Conservation (phyloP, 2,888 invertebrate genomes). For the Patella depressa region DNA sequence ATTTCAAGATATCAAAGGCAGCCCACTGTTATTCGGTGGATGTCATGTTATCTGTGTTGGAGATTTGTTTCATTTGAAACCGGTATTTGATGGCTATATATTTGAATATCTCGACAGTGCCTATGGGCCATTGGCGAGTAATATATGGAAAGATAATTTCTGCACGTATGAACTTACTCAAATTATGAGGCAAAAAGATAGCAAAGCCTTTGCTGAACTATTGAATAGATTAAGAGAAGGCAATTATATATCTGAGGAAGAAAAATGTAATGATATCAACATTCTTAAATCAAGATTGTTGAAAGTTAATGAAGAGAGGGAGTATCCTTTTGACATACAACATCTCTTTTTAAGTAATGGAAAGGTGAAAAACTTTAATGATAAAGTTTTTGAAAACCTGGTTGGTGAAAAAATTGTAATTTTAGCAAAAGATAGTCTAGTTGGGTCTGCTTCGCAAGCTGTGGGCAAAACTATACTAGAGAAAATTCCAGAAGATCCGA, state of each 20-base stretch:
- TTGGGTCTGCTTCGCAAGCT: not conserved
- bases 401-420: not conserved
- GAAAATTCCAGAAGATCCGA: not conserved
- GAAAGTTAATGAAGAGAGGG: not conserved
- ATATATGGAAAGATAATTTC: constrained; percentile 26
- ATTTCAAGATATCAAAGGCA: constrained; percentile 30
- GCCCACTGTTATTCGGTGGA: constrained; percentile 26
- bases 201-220: constrained; percentile 40
- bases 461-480: not conserved
- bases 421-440: not conserved
- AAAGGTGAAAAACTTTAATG: not conserved
- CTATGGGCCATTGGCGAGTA: constrained; percentile 18
- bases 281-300: not conserved
- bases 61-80: constrained; percentile 18
- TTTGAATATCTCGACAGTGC: constrained; percentile 17
- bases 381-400: not conserved
- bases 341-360: not conserved
- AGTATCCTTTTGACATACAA: not conserved
- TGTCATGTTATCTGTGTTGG: constrained; percentile 14
- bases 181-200: too few relatives aligned
- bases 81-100: constrained; percentile 30
- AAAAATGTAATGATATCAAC: not conserved
- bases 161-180: constrained; percentile 37
- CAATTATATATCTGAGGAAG: constrained; percentile 12
- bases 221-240: constrained; percentile 43